Conservation (phyloP, 30 jellyfish, hydroid and myxozoan genomes). For the Aurelia sp. region DNA sequence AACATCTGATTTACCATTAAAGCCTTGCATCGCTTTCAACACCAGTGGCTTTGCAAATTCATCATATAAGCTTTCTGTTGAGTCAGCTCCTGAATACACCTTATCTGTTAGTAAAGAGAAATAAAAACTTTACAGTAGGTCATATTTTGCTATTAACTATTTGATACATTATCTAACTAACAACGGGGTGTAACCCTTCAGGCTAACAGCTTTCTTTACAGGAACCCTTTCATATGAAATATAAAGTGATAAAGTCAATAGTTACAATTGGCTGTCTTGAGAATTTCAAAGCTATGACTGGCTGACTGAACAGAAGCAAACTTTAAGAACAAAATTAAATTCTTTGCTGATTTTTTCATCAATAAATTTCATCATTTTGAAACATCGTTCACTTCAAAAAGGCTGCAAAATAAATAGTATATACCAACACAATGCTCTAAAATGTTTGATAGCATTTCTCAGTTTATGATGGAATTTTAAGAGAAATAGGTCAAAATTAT, state of each 20-base stretch:
- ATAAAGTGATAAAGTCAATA: too few relatives aligned
- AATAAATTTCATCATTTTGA: too few relatives aligned
- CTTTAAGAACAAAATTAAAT: too few relatives aligned
- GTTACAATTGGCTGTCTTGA: too few relatives aligned
- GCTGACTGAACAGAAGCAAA: too few relatives aligned
- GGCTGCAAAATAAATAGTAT: background rate
- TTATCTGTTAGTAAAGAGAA: slow-evolving; percentile 38
- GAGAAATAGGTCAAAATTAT: background rate
- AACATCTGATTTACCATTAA: slow-evolving; percentile 55
- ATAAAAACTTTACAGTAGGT: background rate
- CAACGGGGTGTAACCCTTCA: too few relatives aligned
- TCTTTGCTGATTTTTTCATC: too few relatives aligned
- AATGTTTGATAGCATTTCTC: background rate
- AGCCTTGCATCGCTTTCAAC: slow-evolving; percentile 78
- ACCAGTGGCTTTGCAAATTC: slow-evolving; percentile 77
- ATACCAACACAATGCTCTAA: background rate
- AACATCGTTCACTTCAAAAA: too few relatives aligned
- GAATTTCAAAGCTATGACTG: too few relatives aligned
- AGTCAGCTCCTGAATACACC: slow-evolving; percentile 39
- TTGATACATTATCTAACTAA: background rate
- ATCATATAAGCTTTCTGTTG: slow-evolving; percentile 58
- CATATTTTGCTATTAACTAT: background rate
- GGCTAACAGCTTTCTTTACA: too few relatives aligned
- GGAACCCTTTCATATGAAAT: too few relatives aligned
- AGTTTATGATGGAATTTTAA: background rate